phyloP scores from a whole-genome alignment of 2,888 invertebrate species.

The Flexamia atlantica region DNA sequence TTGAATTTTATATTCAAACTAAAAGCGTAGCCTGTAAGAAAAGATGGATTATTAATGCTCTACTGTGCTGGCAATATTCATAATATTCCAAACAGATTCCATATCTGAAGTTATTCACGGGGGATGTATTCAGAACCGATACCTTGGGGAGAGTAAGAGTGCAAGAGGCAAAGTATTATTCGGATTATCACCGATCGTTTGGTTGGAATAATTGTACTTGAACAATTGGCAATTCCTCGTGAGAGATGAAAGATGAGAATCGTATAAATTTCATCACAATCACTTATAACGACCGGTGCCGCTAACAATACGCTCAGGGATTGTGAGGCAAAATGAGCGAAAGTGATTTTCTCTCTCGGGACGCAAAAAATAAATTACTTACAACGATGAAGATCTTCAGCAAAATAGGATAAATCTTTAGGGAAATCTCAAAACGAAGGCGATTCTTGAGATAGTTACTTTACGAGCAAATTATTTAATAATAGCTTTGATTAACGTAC shows the following conservation, averaged over 20 bases:
- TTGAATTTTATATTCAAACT: constrained; percentile 32
- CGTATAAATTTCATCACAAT: neutral
- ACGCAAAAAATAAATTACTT: constrained; percentile 40
- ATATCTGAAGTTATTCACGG: neutral
- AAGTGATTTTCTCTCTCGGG: constrained; percentile 30
- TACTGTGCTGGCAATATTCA: neutral
- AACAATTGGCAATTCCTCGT: no score
- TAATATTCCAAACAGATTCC: neutral
- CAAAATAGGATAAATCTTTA: constrained; percentile 24
- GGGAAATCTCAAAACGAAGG: constrained; percentile 32
- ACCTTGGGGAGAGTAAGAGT: no score
- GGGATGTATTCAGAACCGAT: no score
- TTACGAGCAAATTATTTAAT: neutral
- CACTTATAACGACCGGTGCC: neutral
- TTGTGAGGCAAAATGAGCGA: constrained; percentile 19
- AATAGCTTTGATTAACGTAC: no score
- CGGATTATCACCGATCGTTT: no score
- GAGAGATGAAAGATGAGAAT: neutral
- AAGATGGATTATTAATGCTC: constrained; percentile 28
- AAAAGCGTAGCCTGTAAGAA: neutral
- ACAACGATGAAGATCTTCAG: constrained; percentile 27
- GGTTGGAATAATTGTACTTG: no score
- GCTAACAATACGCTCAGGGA: constrained; percentile 4
- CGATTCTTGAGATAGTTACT: neutral
- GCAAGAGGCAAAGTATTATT: no score